Percentiles rank a stretch among this genome's conserved stretches.
phyloP scores from a whole-genome alignment of 1,140 invertebrate species.

The Drosophila pallidifrons region DNA sequence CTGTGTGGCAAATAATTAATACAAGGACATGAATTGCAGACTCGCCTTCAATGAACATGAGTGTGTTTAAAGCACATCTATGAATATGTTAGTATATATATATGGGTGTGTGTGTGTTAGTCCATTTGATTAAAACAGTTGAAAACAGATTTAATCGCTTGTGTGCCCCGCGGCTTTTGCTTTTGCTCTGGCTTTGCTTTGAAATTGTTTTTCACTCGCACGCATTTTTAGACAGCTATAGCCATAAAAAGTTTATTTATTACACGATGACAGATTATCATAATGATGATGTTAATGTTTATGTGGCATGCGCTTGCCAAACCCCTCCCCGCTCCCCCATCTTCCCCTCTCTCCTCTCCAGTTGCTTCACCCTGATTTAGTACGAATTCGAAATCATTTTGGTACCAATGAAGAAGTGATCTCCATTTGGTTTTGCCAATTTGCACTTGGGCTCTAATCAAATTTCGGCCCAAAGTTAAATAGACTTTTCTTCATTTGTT shows the following conservation, averaged over 20 bases:
- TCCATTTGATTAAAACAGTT: slow-evolving; percentile 58
- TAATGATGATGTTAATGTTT: slow-evolving; percentile 35
- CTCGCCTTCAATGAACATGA: slow-evolving; percentile 3
- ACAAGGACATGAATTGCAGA: slow-evolving; percentile 61
- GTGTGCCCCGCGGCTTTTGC: slow-evolving; percentile 22
- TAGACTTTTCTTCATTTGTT: slow-evolving; percentile 17
- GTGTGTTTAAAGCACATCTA: background rate
- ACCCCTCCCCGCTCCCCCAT: background rate
- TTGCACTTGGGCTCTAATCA: slow-evolving; percentile 72
- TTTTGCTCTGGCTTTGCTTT: slow-evolving; percentile 1
- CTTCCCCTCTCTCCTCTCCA: background rate
- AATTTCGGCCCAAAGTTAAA: slow-evolving; percentile 62
- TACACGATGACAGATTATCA: slow-evolving; percentile 45
- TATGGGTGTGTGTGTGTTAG: slow-evolving; percentile 16
- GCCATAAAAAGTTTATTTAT: slow-evolving; percentile 64
- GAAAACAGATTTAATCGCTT: slow-evolving; percentile 56
- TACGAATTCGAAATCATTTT: background rate
- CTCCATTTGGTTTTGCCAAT: slow-evolving; percentile 54
- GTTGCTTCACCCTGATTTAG: background rate
- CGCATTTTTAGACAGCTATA: slow-evolving; percentile 19
- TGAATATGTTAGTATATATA: background rate
- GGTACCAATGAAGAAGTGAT: slow-evolving; percentile 57
- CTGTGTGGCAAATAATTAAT: slow-evolving; percentile 50
- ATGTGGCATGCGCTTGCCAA: slow-evolving; percentile 7
- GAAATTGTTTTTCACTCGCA: slow-evolving; percentile 21